Base-by-base conservation (phyloP, 2,113 vertebrate genomes). In the Pachycephala philippinensis region DNA sequence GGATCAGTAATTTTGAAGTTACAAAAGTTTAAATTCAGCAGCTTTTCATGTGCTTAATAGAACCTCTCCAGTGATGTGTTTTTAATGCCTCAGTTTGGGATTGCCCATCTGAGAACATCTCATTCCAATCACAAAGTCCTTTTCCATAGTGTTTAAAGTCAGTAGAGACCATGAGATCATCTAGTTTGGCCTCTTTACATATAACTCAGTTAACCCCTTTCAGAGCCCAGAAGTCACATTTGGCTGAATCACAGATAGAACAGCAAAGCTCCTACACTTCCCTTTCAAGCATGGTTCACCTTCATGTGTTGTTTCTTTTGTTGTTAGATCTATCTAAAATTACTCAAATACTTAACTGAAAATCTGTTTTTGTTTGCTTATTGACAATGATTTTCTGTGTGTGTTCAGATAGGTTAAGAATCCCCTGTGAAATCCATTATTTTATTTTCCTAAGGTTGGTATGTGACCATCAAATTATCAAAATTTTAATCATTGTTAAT, bases 91-190 rank as follows among this genome's bases (percentile, higher is more conserved):
- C 45, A 84, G 0, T 93, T 96, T 97, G 83, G 69, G 88, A 96
- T 91, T 86, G 86, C 69, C 92, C 84, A 81, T 93, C 54, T 95
- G 94, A 96, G 90, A 95, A 87, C 90, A 87, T 75, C 88, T 94
- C 88, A 92, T 93, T 96, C 72, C 86, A 93, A 72, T 57, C 9
- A 8, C 83, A 87, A 93, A 96, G 83, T 84, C 92, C 86, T 95
- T 95, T 96, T 95, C 91, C 89, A 71, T 47, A 78, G 81, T 76
- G 72, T 96, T 96, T 89, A 75, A 85, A 92, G 37, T 93, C 96
- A 87, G 28, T 22, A 82, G 89, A 95, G 94, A 96, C 91, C 11
- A 56, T 97, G 94, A 96, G 95, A 96, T 96, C 96, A 97, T 95
- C 40, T 76, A 13, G 30, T 82, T 76, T 96, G 89, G 87, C 84